A percentile compares a stretch with the other conserved stretches of the same genome.
These are phyloP conservation scores for Okapia johnstoni DNA, from an alignment of 2,113 vertebrate species.

Conservation along the genomic window DNA sequence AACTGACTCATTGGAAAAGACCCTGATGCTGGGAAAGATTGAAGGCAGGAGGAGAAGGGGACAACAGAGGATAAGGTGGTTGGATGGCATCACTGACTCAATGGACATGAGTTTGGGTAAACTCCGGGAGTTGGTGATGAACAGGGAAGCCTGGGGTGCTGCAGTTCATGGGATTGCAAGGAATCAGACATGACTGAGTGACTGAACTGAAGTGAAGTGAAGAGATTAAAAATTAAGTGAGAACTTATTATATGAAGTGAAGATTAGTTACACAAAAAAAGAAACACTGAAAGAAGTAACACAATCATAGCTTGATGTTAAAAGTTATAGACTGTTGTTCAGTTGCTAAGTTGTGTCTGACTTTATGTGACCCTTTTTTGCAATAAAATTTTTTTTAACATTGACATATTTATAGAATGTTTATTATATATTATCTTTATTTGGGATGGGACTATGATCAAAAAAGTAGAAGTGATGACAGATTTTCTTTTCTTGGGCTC, in stretches of 20 bases:
- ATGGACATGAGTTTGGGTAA: not conserved
- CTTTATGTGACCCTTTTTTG: not conserved
- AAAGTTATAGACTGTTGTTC: not conserved
- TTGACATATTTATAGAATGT: not conserved
- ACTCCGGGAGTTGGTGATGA: not conserved
- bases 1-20: not conserved
- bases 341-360: not conserved
- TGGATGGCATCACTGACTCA: not conserved
- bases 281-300: not conserved
- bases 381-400: not conserved
- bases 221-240: not conserved
- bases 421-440: not conserved
- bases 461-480: not conserved
- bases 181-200: fast-evolving
- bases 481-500: not conserved
- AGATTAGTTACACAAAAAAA: not conserved
- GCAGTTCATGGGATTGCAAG: not conserved
- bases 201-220: not conserved
- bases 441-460: not conserved
- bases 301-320: not conserved
- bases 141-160: not conserved
- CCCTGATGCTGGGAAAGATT: not conserved
- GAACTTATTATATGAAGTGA: not conserved
- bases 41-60: not conserved
- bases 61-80: not conserved